Evolutionary conservation across 2,797 vertebrate genomes (phyloP), one percentile per base, ranked within the genome.

Genomic region (Chrysocyon brachyurus): DNA sequence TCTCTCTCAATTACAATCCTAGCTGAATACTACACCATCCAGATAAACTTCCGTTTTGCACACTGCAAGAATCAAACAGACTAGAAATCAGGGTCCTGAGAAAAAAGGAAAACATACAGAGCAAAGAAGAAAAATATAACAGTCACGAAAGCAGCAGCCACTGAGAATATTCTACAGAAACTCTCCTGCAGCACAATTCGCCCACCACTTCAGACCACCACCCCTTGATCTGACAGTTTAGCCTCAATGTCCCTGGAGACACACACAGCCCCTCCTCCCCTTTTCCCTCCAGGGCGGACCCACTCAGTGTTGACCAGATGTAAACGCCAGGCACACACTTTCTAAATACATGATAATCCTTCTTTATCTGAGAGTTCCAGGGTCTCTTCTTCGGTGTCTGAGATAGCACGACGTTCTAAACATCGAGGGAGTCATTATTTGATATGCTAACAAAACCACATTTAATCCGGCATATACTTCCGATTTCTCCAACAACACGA

Each of bases 401-500:
- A 82, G 66, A 90, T 1, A 90, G 46, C 16, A 28, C 5, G 33
- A 90, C 24, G 16, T 83, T 40, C 89, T 94, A 12, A 94, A n/a
- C 12, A 36, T 49, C 8, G 3, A 19, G n/a, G 46, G n/a, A 91
- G 40, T 36, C 10, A 7, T 56, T 56, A 73, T 73, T 68, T 78
- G 54, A 83, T 54, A 75, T 17, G 28, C 28, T 87, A 94, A 79
- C 36, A 84, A 78, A 96, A 90, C 49, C 59, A 90, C 72, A 86
- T n/a, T 73, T 83, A 81, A 95, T 63, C 36, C 24, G 54, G 5
- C 21, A 4, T 12, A 40, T 40, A 24, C 56, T 83, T 89, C 22
- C 4, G 24, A 70, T 84, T 52, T 94, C 49, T 82, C 90, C 73
- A n/a, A 59, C 59, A 83, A 24, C 12, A 24, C 16, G 72, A 84